Evolutionary conservation across 1,140 invertebrate genomes (phyloP), one percentile per base, ranked within the genome.

Genomic region (Orussus abietinus): DNA sequence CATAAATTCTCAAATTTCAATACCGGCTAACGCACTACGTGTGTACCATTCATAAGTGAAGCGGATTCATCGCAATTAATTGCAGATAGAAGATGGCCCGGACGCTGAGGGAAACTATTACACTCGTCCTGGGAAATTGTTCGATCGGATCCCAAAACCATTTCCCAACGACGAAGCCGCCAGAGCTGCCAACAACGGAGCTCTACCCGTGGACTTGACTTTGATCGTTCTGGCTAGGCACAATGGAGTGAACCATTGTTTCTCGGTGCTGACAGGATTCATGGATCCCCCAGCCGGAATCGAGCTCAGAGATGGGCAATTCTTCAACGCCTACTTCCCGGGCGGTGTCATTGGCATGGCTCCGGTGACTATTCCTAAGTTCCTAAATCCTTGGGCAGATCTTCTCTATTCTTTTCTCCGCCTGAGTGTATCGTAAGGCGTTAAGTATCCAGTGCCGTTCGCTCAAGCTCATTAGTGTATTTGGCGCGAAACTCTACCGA

Each of bases 301-400:
- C 1, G 51, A 77, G 12, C 55, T 96, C 1, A 74, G 81, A 29
- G 93, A 98, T 33, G 92, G 90, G 1, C 90, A 94, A 67, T 84
- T 93, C 71, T 99, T 90, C 72, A 99, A 98, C 74, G 89, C 93
- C 2, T 98, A 98, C 74, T 99, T 98, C 79, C 80, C 85, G 1
- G 96, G 96, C 21, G 91, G 92, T 32, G 87, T 90, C 52, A 93
- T 97, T 65, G 83, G 83, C 43, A 99, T 99, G 96, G 88, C 90
- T n/a, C n/a, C n/a, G n/a, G n/a, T n/a, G n/a, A n/a, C n/a, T n/a
- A n/a, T n/a, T n/a, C n/a, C n/a, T n/a, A n/a, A n/a, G n/a, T n/a
- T n/a, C n/a, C n/a, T n/a, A n/a, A n/a, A n/a, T n/a, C n/a, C n/a
- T n/a, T n/a, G n/a, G n/a, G n/a, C n/a, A n/a, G n/a, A n/a, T n/a